phyloP scores from a whole-genome alignment of 2,113 vertebrate species.

The Drymodes brunneopygia region DNA sequence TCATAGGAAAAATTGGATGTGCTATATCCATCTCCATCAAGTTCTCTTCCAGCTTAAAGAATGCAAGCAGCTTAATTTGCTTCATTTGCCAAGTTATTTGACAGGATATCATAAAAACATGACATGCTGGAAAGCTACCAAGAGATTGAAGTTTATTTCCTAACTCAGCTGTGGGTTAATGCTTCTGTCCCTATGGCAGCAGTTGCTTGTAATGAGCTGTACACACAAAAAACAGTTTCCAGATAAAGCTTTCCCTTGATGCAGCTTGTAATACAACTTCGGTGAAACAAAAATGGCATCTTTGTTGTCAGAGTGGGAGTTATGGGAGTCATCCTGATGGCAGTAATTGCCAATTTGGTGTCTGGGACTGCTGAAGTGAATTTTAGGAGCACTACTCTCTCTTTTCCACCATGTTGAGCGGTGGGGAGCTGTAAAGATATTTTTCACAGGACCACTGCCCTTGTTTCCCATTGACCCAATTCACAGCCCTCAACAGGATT shows the following conservation, averaged over 20 bases:
- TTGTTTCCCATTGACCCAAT: neutral
- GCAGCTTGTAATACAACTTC: neutral
- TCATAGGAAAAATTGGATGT: neutral
- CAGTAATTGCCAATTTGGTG: conserved; percentile 20
- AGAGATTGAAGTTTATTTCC: conserved; percentile 40
- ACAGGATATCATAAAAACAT: neutral
- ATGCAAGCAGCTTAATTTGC: neutral
- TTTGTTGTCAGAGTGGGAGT: conserved; percentile 11
- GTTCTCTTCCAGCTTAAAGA: neutral
- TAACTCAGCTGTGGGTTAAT: neutral
- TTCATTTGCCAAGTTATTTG: conserved; percentile 21
- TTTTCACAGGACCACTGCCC: conserved; percentile 19
- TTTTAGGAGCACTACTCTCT: neutral
- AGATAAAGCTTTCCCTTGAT: conserved; percentile 4
- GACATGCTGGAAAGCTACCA: neutral
- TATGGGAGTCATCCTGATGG: neutral
- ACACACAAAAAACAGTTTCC: neutral
- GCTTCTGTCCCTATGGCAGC: neutral
- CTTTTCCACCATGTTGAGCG: neutral
- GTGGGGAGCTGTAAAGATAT: neutral
- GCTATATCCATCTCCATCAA: neutral
- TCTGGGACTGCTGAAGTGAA: conserved; percentile 13
- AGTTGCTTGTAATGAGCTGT: neutral
- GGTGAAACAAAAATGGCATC: conserved; percentile 31
- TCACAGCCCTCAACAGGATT: conserved; percentile 13